Evolutionary conservation across 2,113 vertebrate genomes (phyloP), one percentile per base, ranked within the genome.

Genomic region (Rhineura floridana): DNA sequence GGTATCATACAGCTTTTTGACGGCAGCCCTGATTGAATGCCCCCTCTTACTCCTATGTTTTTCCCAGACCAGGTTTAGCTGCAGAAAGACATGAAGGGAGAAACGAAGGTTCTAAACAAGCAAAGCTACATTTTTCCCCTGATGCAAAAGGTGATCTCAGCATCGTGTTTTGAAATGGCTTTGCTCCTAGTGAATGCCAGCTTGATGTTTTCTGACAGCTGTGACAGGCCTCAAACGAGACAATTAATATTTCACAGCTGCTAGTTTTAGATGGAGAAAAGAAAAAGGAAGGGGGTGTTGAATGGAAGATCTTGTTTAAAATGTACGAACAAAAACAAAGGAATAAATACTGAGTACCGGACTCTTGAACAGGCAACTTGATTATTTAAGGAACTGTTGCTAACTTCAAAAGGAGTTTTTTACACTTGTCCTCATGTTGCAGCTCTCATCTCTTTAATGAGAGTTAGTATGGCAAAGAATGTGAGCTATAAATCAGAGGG

Each of bases 171-270:
- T 65, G 70, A 77, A 90, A 90, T 82, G 55, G 48, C 79, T 86
- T 77, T 90, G 62, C 72, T 86, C 84, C 84, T 79, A 83, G 36
- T 83, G 72, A 83, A 83, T 77, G 84, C 84, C 80, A 69, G 72
- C 65, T 84, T 90, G 85, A 84, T 90, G 65, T 36, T 84, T 90
- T 86, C 88, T 86, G 84, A 83, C 88, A 83, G 88, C 76, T 90
- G 78, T 90, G 85, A 90, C 67, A 80, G 76, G 65, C 81, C 73
- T 90, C 89, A 79, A 80, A 87, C 78, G 85, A 90, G 85, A 90
- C 85, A 62, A 90, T 90, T 87, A 90, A 87, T 90, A 87, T 90
- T 90, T 87, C 89, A 90, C 85, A 84, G 75, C 75, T 90, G 89
- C 81, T 50, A 84, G 63, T 33, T 84, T 83, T 42, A 69, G 75